Evolutionary conservation across 2,113 vertebrate genomes (phyloP).

Genomic region (Telmatochromis sp.): DNA sequence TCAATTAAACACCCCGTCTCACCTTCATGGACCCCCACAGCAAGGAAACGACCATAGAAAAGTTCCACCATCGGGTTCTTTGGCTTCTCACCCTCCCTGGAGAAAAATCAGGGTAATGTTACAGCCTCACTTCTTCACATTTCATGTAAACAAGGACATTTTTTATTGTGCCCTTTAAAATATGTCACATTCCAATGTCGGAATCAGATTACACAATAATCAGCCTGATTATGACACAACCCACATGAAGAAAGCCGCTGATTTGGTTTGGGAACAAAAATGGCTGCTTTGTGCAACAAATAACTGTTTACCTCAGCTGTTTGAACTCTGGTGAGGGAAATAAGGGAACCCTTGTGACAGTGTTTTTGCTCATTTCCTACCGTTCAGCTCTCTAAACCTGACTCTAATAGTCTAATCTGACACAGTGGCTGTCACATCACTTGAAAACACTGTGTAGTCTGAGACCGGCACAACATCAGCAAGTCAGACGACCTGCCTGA

Average conservation of each 20-base stretch:
- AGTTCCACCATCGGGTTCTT: conserved; percentile 99
- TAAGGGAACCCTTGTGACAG: neutral
- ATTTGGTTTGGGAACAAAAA: neutral
- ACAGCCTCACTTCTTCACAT: neutral
- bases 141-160: neutral
- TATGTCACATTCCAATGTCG: neutral
- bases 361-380: neutral
- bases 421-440: neutral
- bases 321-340: neutral
- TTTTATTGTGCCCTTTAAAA: neutral
- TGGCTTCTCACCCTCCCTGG: conserved; percentile 93
- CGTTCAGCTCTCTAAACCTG: neutral
- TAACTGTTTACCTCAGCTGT: neutral
- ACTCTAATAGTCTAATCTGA: neutral
- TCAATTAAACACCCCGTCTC: conserved; percentile 31
- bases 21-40: conserved; percentile 96
- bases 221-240: neutral
- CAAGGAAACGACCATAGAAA: conserved; percentile 94
- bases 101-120: neutral
- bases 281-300: neutral
- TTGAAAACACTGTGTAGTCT: neutral
- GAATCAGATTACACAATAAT: neutral
- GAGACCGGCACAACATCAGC: neutral
- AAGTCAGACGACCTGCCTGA: fast-evolving
- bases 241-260: neutral